Percentiles rank a stretch among this genome's conserved stretches.
Evolutionary conservation across 2,797 vertebrate genomes (phyloP).

Genomic region (Australoheros facetus): DNA sequence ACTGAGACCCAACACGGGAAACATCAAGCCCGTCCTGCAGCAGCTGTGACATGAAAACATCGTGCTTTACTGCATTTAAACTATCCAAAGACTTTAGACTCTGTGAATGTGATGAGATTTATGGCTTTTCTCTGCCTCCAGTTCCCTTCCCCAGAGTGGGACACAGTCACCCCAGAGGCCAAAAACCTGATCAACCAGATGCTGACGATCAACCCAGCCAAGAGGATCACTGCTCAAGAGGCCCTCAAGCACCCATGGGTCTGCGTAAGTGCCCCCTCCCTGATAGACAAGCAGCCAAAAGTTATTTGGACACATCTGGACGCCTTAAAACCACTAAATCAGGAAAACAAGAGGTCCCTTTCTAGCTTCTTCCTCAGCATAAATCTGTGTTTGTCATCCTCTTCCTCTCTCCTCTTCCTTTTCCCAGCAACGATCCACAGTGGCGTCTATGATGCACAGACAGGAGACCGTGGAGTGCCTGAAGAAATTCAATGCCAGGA

Average conservation of each 20-base stretch:
- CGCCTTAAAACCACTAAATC: not conserved
- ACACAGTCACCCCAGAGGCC: conserved; percentile 96
- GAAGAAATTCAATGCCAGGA: conserved; percentile 98
- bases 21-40: too few relatives aligned
- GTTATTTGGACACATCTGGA: accelerated
- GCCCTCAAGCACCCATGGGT: conserved; percentile 98
- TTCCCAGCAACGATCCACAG: conserved; percentile 94
- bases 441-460: conserved; percentile 99
- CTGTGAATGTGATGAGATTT: not conserved
- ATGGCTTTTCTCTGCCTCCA: conserved; percentile 50
- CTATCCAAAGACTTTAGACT: accelerated
- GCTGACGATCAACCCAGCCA: conserved; percentile 97
- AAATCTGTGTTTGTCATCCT: not conserved
- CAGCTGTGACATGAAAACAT: not conserved
- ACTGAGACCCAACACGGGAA: too few relatives aligned
- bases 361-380: not conserved
- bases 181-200: conserved; percentile 99
- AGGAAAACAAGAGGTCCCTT: not conserved
- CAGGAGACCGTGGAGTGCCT: conserved; percentile 98
- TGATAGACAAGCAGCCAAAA: not conserved
- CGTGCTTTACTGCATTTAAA: not conserved
- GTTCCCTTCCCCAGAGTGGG: conserved; percentile 98
- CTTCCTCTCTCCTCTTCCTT: not conserved
- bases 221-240: conserved; percentile 96
- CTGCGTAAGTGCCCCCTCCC: conserved; percentile 88